phyloP scores from a whole-genome alignment of 2,797 vertebrate species.

The Lacerta agilis region DNA sequence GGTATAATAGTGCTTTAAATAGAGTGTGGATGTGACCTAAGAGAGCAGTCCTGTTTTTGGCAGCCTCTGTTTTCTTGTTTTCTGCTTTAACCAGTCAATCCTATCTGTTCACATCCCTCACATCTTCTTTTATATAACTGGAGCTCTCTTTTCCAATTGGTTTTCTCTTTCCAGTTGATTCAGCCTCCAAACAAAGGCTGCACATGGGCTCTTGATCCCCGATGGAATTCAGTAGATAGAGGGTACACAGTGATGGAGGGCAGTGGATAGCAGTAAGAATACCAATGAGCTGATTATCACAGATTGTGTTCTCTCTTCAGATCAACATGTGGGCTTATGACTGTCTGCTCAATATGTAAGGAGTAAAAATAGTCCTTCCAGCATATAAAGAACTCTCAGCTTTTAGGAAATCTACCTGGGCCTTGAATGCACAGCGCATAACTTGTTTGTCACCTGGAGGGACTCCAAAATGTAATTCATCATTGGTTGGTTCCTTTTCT shows the following conservation, averaged over 20 bases:
- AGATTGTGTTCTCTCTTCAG: neutral
- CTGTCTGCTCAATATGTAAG: neutral
- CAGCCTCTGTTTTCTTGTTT: neutral
- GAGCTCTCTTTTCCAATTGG: neutral
- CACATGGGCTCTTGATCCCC: neutral
- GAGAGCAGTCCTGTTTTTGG: conserved; percentile 5
- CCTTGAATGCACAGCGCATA: neutral
- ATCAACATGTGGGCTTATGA: fast-evolving
- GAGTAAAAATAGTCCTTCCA: neutral
- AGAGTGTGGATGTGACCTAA: too few relatives aligned
- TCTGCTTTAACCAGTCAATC: neutral
- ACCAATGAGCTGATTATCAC: neutral
- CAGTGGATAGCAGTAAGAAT: neutral
- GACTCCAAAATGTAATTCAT: neutral
- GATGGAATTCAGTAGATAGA: neutral
- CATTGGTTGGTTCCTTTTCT: neutral
- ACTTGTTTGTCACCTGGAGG: neutral
- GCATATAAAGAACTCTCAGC: neutral
- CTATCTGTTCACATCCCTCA: neutral
- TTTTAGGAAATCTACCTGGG: neutral
- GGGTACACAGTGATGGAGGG: neutral
- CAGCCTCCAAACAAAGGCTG: neutral
- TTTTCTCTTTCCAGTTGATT: conserved; percentile 17
- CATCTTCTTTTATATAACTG: neutral
- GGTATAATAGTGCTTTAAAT: too few relatives aligned